Evolutionary conservation across 2,797 vertebrate species (phyloP), one percentile per base, ranked within the genome.

Genomic region (Synaphobranchus kaupii): DNA sequence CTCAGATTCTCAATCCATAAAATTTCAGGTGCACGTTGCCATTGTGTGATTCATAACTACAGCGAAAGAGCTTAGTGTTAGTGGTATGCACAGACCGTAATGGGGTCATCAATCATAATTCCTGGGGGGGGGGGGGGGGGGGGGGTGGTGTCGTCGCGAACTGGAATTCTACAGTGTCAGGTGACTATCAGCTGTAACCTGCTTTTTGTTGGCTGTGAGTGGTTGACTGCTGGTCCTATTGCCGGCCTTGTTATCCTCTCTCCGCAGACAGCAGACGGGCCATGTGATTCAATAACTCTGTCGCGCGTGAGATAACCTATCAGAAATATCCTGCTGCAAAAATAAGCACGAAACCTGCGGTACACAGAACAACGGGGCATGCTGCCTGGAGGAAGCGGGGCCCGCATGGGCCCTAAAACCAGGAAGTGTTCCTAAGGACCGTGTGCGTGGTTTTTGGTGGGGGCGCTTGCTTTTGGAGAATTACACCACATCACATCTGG

Each of bases 21-120:
- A 85, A 81, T 86, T 87, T 85, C 86, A 83, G 52, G 68, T 81
- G 47, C 28, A 71, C 50, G 83, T 84, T 12, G 50, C 54, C 48
- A 25, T 86, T 63, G 81, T 52, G 44, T 86, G 81, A 89, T 89
- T 84, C 73, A 87, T 80, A 87, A 52, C 86, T 71, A 81, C 25
- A 3, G 44, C 82, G 44, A 84, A 84, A 28, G 31, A 81, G 85
- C 89, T 89, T 89, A 88, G 86, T 80, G 87, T 88, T 89, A 89
- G 80, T 85, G 86, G 88, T 88, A 91, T 90, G 89, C 84, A 88
- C 63, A 84, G 85, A 81, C 84, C 48, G 48, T 89, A 91, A 91
- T 90, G 86, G 88, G 85, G 84, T 91, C 88, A 89, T 91, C 88
- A 90, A 90, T 92, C 89, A 90, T 89, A 60, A 87, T 90, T 89